Evolutionary conservation across 1,140 invertebrate genomes (phyloP).

Genomic region (Philopotamus ludificatus): DNA sequence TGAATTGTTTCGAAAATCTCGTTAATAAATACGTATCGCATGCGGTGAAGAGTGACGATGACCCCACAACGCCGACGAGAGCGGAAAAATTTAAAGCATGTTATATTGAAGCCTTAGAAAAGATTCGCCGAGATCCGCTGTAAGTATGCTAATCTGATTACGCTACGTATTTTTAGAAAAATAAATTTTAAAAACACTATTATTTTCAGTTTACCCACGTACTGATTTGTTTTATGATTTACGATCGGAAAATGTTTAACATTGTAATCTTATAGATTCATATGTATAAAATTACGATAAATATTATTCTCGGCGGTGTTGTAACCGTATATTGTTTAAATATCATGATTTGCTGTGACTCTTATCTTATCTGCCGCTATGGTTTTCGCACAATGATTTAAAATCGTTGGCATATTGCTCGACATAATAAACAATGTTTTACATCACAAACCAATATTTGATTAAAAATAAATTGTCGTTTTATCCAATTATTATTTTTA

Average conservation of each 20-base stretch:
- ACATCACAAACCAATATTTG: no score
- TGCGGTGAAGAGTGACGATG: conserved; percentile 78
- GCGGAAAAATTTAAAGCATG: conserved; percentile 81
- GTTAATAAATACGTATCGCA: conserved; percentile 71
- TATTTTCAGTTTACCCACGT: background rate
- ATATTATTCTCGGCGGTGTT: no score
- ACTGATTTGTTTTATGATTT: background rate
- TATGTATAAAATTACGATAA: background rate
- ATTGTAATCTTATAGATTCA: background rate
- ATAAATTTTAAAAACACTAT: background rate
- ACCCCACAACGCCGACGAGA: conserved; percentile 71
- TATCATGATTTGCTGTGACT: no score
- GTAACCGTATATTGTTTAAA: no score
- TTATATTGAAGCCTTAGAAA: conserved; percentile 77
- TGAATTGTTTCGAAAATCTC: conserved; percentile 84
- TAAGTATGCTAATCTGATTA: conserved; percentile 53
- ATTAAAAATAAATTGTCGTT: no score
- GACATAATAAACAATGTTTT: no score
- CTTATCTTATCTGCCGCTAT: no score
- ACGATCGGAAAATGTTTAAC: background rate
- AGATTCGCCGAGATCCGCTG: conserved; percentile 77
- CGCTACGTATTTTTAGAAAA: background rate
- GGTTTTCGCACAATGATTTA: no score
- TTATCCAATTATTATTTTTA: no score
- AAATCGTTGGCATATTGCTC: no score